Percentiles rank a stretch among this genome's conserved stretches.
phyloP scores from a whole-genome alignment of 2,113 vertebrate species.

The Bujurquina vittata region DNA sequence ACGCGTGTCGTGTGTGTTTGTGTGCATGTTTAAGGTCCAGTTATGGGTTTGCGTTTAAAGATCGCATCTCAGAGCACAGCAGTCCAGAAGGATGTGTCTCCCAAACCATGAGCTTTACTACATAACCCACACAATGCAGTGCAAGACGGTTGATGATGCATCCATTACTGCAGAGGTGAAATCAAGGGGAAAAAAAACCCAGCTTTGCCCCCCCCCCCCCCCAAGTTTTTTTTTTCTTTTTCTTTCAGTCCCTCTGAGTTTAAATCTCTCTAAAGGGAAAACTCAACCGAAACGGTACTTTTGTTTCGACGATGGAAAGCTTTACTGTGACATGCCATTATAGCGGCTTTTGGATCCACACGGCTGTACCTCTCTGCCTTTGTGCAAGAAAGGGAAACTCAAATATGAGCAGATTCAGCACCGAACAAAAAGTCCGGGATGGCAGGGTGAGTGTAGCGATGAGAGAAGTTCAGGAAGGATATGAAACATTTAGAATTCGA shows the following conservation, averaged over 20 bases:
- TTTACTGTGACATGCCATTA: constrained; percentile 79
- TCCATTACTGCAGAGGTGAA: constrained; percentile 40
- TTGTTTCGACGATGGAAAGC: constrained; percentile 77
- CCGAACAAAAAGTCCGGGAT: constrained; percentile 45
- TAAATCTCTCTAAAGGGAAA: constrained; percentile 50
- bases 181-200: constrained; percentile 47
- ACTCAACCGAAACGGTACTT: constrained; percentile 60
- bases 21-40: constrained; percentile 4
- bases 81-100: constrained; percentile 60
- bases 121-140: constrained; percentile 66
- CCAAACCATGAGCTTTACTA: constrained; percentile 68
- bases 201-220: constrained; percentile 22
- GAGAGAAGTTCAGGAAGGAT: constrained; percentile 38
- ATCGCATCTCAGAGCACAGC: constrained; percentile 68
- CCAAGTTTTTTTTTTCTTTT: neutral
- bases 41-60: constrained; percentile 30
- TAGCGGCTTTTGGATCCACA: constrained; percentile 63
- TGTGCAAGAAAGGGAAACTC: constrained; percentile 46
- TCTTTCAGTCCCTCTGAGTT: constrained; percentile 18
- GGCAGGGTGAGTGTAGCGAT: constrained; percentile 46
- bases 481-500: constrained; percentile 60
- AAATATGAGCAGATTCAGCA: constrained; percentile 57
- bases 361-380: constrained; percentile 57
- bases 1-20: constrained; percentile 1
- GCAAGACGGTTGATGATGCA: constrained; percentile 18